Base-by-base conservation (phyloP, 1,140 invertebrate species). In the Rhagoletis zephyria region DNA sequence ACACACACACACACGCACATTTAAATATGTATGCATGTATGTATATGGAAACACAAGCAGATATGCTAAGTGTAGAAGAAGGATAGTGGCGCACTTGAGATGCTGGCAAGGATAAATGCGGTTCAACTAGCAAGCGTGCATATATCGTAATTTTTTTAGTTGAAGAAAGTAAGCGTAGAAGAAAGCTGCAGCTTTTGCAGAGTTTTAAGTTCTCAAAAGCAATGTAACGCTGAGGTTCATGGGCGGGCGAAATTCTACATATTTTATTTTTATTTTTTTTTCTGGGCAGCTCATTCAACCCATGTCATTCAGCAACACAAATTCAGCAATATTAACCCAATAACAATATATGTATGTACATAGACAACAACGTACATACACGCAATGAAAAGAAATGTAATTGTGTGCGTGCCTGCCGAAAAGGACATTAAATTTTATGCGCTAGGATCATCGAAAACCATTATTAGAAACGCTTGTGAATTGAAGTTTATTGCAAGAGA, bases 361-460 rank as follows among this genome's bases (percentile, higher is more conserved):
- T 45, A 56, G 56, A 56, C n/a, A 70, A 56, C 74, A 81, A 30
- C 56, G 48, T 9, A 74, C 10, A 51, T 45, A 45, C 40, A 74
- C 45, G 12, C 42, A 48, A 4, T 40, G 65, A 40, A 42, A 10
- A 1, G 16, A 16, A 64, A 64, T 7, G 7, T 19, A 9, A 9
- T 56, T 19, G 74, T 56, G n/a, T 81, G 74, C 40, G 59, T 63
- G 56, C 85, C 60, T 1, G 85, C 85, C 12, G 30, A 63, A 85
- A 85, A 85, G 85, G 85, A 85, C 85, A 85, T 85, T 63, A 85
- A 61, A 59, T 85, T 85, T 85, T 85, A 85, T 85, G 51, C 60
- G 85, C 9, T 61, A n/a, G 85, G 85, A 85, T 85, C 85, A 85
- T 61, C 30, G 56, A 85, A 81, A 60, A 59, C 56, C 85, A 85